Evolutionary conservation across 2,797 vertebrate species (phyloP).

Genomic region (Micropoecilia bifurca): DNA sequence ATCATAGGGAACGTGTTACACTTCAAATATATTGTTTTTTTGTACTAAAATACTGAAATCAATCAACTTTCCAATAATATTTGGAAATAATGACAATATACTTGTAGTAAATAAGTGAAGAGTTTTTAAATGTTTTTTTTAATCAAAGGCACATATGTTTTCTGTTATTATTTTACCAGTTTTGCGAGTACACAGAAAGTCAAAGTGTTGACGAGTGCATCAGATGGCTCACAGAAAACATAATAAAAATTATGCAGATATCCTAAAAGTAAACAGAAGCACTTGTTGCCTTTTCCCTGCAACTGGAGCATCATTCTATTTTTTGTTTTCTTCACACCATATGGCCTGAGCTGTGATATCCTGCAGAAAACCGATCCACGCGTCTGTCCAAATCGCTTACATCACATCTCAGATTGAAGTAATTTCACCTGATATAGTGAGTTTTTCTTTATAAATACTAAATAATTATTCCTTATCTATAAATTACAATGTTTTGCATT

Average conservation of each 20-base stretch:
- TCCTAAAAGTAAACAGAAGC: constrained; percentile 1
- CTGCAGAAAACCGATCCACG: constrained; percentile 20
- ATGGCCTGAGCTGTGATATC: constrained; percentile 26
- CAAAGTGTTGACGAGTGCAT: neutral
- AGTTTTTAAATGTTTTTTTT: neutral
- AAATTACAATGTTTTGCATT: neutral
- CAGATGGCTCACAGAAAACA: neutral
- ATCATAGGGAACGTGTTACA: neutral
- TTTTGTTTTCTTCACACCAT: constrained; percentile 8
- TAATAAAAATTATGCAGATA: neutral
- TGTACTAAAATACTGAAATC: neutral
- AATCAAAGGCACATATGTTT: neutral
- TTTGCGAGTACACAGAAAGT: neutral
- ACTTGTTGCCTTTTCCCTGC: constrained; percentile 19
- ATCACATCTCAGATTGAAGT: constrained; percentile 37
- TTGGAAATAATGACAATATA: neutral
- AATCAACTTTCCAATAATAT: neutral
- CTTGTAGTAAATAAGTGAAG: neutral
- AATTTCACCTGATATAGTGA: constrained; percentile 23
- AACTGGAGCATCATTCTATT: constrained; percentile 9
- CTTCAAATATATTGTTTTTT: neutral
- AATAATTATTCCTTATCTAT: neutral
- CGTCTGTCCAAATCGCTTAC: constrained; percentile 47
- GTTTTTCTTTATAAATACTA: neutral
- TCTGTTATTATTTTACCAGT: neutral